These are phyloP conservation scores for Sapayoa aenigma DNA, from an alignment of 2,113 vertebrate species.

Conservation along the genomic window DNA sequence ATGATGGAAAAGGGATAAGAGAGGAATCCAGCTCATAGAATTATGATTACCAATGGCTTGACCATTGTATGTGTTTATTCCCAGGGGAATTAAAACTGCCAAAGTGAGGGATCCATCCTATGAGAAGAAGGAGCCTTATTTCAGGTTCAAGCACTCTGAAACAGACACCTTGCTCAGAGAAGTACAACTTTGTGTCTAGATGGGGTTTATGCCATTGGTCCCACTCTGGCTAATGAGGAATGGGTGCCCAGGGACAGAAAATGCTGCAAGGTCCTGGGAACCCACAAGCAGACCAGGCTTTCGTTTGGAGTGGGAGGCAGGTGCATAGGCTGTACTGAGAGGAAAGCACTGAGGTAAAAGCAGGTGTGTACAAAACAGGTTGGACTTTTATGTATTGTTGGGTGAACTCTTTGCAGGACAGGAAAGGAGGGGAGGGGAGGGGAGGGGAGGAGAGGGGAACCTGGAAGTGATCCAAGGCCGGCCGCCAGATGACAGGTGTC, in stretches of 20 bases:
- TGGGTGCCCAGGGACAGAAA: not conserved
- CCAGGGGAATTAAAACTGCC: not conserved
- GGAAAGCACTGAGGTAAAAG: not conserved
- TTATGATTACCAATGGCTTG: not conserved
- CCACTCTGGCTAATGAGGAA: not conserved
- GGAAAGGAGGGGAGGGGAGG: not conserved
- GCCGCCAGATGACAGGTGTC: not conserved
- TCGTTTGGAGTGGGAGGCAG: not conserved
- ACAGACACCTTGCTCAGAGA: not conserved
- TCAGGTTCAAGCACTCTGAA: not conserved
- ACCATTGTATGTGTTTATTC: not conserved
- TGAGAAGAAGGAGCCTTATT: not conserved
- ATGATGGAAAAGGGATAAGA: not conserved
- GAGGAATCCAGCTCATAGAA: not conserved
- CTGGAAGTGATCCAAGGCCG: not conserved
- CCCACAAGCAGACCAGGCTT: not conserved
- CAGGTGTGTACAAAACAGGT: not conserved
- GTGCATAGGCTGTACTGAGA: not conserved
- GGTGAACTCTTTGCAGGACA: not conserved
- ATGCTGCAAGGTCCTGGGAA: not conserved
- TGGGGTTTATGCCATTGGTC: not conserved
- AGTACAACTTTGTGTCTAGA: not conserved
- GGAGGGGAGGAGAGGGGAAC: not conserved
- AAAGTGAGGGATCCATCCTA: not conserved
- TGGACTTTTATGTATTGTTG: not conserved